A percentile compares a stretch with the other conserved stretches of the same genome.
phyloP scores from a whole-genome alignment of 2,113 vertebrate genomes.

The Acanthisitta chloris region DNA sequence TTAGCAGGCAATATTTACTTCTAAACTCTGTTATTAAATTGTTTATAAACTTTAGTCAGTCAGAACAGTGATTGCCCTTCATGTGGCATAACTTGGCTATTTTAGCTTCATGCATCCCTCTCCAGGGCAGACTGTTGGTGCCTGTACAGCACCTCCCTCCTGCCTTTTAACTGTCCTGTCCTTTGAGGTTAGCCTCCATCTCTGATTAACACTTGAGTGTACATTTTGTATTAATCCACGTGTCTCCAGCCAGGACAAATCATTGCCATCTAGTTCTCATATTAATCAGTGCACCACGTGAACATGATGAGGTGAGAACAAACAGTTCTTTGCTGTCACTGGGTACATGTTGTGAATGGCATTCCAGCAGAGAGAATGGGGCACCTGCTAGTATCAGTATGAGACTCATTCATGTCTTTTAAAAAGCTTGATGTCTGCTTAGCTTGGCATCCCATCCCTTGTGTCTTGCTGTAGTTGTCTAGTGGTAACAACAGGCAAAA shows the following conservation, averaged over 20 bases:
- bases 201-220: neutral
- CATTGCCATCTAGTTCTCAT: neutral
- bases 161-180: neutral
- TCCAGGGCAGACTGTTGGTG: neutral
- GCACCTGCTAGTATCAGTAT: neutral
- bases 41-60: slow-evolving; percentile 5
- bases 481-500: neutral
- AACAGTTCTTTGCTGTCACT: neutral
- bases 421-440: neutral
- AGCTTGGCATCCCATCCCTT: neutral
- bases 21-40: slow-evolving; percentile 24
- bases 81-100: neutral
- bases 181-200: neutral
- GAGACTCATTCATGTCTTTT: neutral
- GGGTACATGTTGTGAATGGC: neutral
- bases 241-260: neutral
- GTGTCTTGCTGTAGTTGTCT: neutral
- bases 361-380: neutral
- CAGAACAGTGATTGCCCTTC: neutral
- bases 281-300: neutral
- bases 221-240: neutral
- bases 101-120: neutral
- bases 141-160: neutral
- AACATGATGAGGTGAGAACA: neutral
- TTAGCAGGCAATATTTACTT: slow-evolving; percentile 22